Evolutionary conservation across 2,888 invertebrate genomes (phyloP).

Genomic region (Helobdella robusta): DNA sequence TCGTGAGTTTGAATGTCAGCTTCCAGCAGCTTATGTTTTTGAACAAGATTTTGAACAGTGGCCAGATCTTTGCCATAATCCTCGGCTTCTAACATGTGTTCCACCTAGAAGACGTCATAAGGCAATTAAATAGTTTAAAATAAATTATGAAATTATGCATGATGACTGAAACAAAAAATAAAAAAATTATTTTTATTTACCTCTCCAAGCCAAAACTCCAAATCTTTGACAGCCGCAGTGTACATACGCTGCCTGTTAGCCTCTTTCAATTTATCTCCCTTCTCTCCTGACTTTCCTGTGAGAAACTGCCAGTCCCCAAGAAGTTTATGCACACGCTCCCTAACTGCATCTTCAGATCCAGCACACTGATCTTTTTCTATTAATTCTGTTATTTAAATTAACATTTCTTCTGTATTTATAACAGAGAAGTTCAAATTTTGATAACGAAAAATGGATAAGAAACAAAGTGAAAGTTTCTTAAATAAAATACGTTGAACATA

Average conservation of each 20-base stretch:
- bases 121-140: neutral
- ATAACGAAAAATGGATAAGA: neutral
- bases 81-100: slow-evolving; percentile 84
- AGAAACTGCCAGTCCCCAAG: slow-evolving; percentile 97
- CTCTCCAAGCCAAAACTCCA: slow-evolving; percentile 99
- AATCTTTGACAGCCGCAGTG: slow-evolving; percentile 94
- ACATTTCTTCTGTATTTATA: too few species aligned
- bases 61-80: slow-evolving; percentile 96
- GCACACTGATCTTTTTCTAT: slow-evolving; percentile 93
- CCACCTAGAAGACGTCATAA: slow-evolving; percentile 50
- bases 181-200: slow-evolving; percentile 53
- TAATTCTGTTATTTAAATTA: slow-evolving; percentile 38
- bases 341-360: slow-evolving; percentile 93
- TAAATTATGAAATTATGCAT: neutral
- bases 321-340: slow-evolving; percentile 58
- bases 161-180: neutral
- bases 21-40: slow-evolving; percentile 81
- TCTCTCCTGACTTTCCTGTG: slow-evolving; percentile 94
- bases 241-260: slow-evolving; percentile 97
- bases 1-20: slow-evolving; percentile 91
- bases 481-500: neutral
- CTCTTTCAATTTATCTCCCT: slow-evolving; percentile 92
- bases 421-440: neutral
- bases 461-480: neutral
- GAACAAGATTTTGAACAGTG: slow-evolving; percentile 91